phyloP scores from a whole-genome alignment of 2,797 vertebrate genomes.

The Microcaecilia unicolor region DNA sequence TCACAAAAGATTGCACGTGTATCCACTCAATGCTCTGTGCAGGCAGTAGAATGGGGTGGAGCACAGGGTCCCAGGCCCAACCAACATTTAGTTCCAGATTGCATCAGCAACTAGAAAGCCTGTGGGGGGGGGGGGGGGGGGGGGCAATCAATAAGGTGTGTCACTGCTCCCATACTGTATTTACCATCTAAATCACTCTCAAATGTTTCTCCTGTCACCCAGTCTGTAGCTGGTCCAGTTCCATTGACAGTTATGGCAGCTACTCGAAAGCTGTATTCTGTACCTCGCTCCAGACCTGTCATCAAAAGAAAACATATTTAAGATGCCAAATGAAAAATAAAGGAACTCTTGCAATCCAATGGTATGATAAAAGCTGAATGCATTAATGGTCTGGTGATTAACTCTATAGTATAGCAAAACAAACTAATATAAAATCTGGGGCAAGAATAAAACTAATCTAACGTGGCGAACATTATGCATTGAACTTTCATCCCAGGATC shows the following conservation, averaged over 20 bases:
- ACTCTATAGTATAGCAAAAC: neutral
- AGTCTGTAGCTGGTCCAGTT: slow-evolving; percentile 83
- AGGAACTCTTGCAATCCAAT: neutral
- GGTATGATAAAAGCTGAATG: neutral
- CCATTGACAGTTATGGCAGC: slow-evolving; percentile 85
- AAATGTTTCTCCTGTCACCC: slow-evolving; percentile 84
- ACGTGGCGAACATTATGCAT: neutral
- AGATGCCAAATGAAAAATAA: neutral
- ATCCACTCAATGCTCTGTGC: no score
- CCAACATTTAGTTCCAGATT: no score
- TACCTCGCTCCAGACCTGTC: slow-evolving; percentile 83
- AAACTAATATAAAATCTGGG: neutral
- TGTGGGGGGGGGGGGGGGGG: no score
- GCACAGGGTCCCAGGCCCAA: no score
- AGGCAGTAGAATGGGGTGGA: no score
- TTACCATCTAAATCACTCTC: slow-evolving; percentile 95
- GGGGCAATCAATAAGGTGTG: no score
- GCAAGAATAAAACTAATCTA: slow-evolving; percentile 1
- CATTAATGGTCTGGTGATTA: neutral
- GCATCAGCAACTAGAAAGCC: no score
- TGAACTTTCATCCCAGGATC: neutral
- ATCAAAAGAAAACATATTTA: slow-evolving; percentile 3
- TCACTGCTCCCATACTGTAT: neutral
- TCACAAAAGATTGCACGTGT: no score
- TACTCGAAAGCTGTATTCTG: slow-evolving; percentile 86